phyloP scores from a whole-genome alignment of 2,888 invertebrate genomes.

The Agrotis segetum region DNA sequence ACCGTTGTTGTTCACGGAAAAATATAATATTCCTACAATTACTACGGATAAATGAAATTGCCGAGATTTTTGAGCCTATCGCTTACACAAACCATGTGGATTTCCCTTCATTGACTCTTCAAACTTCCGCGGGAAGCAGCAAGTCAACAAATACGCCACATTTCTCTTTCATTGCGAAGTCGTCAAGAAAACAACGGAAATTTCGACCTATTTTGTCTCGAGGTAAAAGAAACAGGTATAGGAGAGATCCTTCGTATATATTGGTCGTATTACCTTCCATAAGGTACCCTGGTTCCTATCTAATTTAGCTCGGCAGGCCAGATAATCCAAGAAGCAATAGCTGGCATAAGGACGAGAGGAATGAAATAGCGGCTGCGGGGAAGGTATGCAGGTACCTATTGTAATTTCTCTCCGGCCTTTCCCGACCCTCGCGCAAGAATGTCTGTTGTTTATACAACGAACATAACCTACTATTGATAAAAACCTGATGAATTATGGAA shows the following conservation, averaged over 20 bases:
- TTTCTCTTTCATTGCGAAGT: slow-evolving; percentile 41
- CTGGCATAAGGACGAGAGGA: slow-evolving; percentile 68
- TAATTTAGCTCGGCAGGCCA: slow-evolving; percentile 61
- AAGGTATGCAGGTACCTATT: slow-evolving; percentile 68
- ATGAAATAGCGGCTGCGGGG: slow-evolving; percentile 63
- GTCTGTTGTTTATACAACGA: slow-evolving; percentile 65
- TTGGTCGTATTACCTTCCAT: slow-evolving; percentile 40
- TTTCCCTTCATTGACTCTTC: slow-evolving; percentile 43
- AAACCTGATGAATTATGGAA: slow-evolving; percentile 60
- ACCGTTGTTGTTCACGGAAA: too few relatives aligned
- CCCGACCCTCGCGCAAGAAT: slow-evolving; percentile 65
- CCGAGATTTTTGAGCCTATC: slow-evolving; percentile 1
- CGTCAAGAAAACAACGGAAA: slow-evolving; percentile 38
- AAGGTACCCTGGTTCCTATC: slow-evolving; percentile 48
- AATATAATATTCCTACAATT: neutral
- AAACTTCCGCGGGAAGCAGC: slow-evolving; percentile 38
- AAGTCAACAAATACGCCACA: slow-evolving; percentile 48
- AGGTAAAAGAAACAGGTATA: slow-evolving; percentile 42
- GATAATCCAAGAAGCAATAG: slow-evolving; percentile 68
- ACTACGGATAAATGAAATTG: neutral
- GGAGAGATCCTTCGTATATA: slow-evolving; percentile 45
- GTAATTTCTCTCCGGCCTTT: slow-evolving; percentile 62
- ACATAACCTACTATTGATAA: slow-evolving; percentile 62
- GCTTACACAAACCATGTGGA: slow-evolving; percentile 46
- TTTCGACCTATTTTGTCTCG: slow-evolving; percentile 35